Conservation (phyloP, 1,140 invertebrate species). For the Drosophila kikkawai region DNA sequence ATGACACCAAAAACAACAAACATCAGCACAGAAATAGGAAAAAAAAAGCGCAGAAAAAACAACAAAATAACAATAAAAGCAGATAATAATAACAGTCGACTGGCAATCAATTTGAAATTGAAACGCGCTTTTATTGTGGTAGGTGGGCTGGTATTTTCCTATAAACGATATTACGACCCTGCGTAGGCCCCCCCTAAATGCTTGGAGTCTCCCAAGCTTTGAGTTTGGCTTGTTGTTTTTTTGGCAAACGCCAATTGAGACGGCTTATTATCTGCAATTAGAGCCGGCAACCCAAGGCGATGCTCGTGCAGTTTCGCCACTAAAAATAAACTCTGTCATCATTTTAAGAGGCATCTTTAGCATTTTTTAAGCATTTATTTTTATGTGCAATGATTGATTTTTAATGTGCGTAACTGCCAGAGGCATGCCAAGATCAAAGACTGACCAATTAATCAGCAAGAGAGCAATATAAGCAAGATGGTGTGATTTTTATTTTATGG, state of each 20-base stretch:
- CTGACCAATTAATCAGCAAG: constrained; percentile 30
- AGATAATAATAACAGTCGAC: constrained; percentile 74
- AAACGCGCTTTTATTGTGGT: constrained; percentile 72
- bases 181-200: constrained; percentile 56
- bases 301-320: constrained; percentile 40
- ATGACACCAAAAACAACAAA: constrained; percentile 40
- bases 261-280: constrained; percentile 77
- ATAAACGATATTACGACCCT: constrained; percentile 43
- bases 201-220: constrained; percentile 18
- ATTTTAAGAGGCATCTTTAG: constrained; percentile 45
- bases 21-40: constrained; percentile 33
- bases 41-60: constrained; percentile 18
- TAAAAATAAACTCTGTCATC: constrained; percentile 66
- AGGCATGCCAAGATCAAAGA: constrained; percentile 42
- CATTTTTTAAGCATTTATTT: constrained; percentile 18
- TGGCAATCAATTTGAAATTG: constrained; percentile 83
- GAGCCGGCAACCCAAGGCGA: constrained; percentile 61
- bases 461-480: neutral
- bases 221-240: constrained; percentile 29
- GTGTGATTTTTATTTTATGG: constrained; percentile 21
- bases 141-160: constrained; percentile 54
- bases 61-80: constrained; percentile 58
- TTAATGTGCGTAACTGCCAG: constrained; percentile 63
- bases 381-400: constrained; percentile 65
- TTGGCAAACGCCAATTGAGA: constrained; percentile 64